Evolutionary conservation across 2,888 invertebrate genomes (phyloP), one percentile per base, ranked within the genome.

Genomic region (Coleophora flavipennella): DNA sequence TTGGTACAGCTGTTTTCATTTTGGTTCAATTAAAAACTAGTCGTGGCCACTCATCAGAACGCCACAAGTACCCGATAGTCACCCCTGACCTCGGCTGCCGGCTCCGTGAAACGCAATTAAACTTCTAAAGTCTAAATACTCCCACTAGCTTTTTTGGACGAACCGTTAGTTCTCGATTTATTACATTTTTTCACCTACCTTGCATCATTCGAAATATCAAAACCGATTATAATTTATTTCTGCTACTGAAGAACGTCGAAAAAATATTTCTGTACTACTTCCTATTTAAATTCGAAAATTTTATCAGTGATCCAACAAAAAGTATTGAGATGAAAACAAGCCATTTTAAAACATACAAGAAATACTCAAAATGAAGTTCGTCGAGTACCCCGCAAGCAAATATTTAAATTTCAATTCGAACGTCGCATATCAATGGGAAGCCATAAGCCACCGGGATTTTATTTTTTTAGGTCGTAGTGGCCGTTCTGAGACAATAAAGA

Each of bases 321-420:
- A 77, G 76, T 75, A 74, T 73, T 68, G 69, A 75, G 75, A 76
- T 77, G 69, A 70, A 67, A 79, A 74, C 73, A 71, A 62, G 63
- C 60, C 62, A 66, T 72, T 70, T 67, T 66, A 61, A 67, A 69
- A 71, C 77, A 72, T 65, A 67, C n/a, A n/a, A n/a, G n/a, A 72
- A 79, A 79, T 70, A 67, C 66, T 58, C 69, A 59, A 67, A 71
- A 76, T 75, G 76, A 67, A 73, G 67, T 67, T 68, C 73, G 68
- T 74, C 71, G 73, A 70, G 72, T 73, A 74, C 68, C 56, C 50
- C 64, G 66, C 69, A 62, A 75, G 79, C 77, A 84, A 80, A 83
- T 84, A 84, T 84, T 84, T 83, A 83, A 84, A 83, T 84, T 83
- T 83, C 80, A 79, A 80, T 80, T 75, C 80, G 79, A 80, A 77